Evolutionary conservation across 2,797 vertebrate species (phyloP).

Genomic region (Eupleurogrammus muticus): DNA sequence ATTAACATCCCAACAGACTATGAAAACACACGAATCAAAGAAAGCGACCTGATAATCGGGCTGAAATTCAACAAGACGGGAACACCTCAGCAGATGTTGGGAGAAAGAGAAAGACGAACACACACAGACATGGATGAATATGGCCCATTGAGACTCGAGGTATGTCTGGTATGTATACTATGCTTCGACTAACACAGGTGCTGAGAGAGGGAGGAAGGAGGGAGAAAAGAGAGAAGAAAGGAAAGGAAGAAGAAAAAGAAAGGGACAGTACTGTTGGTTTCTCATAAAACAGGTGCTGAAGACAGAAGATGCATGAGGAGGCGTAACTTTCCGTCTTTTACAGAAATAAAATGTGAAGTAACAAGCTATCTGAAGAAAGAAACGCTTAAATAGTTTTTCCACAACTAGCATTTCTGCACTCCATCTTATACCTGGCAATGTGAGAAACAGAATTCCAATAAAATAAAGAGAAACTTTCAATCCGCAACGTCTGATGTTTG

Average conservation of each 20-base stretch:
- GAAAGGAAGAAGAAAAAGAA: slow-evolving; percentile 36
- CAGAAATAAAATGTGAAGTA: slow-evolving; percentile 8
- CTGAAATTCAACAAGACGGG: slow-evolving; percentile 17
- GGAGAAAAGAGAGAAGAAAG: slow-evolving; percentile 25
- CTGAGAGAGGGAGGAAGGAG: slow-evolving; percentile 52
- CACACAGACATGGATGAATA: slow-evolving; percentile 73
- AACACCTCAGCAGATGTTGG: slow-evolving; percentile 53
- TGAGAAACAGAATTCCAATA: not conserved
- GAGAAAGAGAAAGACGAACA: slow-evolving; percentile 35
- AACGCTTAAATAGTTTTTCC: not conserved
- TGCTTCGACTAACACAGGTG: slow-evolving; percentile 85
- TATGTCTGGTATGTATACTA: slow-evolving; percentile 85
- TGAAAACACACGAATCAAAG: slow-evolving; percentile 24
- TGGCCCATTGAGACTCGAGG: slow-evolving; percentile 80
- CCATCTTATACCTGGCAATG: not conserved
- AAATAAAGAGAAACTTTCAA: not conserved
- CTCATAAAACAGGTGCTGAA: slow-evolving; percentile 54
- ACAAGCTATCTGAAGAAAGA: not conserved
- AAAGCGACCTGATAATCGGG: slow-evolving; percentile 16
- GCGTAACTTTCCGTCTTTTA: not conserved
- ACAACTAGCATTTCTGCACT: slow-evolving; percentile 2
- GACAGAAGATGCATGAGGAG: slow-evolving; percentile 22
- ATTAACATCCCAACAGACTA: not conserved
- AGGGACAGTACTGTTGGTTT: slow-evolving; percentile 33
- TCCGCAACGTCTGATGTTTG: not conserved